Percentiles rank a stretch among this genome's conserved stretches.
phyloP scores from a whole-genome alignment of 2,888 invertebrate genomes.

The Brassicogethes aeneus region DNA sequence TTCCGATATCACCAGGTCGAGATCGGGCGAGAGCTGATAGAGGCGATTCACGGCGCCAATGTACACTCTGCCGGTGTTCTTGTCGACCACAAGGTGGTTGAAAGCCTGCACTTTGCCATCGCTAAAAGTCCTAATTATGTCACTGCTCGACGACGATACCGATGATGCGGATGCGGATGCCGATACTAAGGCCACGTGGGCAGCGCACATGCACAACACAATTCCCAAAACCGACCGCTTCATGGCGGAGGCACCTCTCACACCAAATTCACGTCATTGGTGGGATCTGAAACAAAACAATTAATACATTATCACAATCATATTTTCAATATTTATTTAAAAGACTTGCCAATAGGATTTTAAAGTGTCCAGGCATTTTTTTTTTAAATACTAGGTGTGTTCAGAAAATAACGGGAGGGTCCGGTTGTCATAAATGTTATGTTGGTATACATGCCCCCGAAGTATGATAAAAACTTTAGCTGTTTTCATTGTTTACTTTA shows the following conservation, averaged over 20 bases:
- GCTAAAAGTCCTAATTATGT: conserved; percentile 61
- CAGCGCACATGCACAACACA: conserved; percentile 48
- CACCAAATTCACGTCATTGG: conserved; percentile 38
- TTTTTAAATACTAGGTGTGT: too few species aligned
- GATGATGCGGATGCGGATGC: conserved; percentile 14
- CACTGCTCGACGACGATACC: conserved; percentile 44
- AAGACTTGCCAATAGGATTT: too few species aligned
- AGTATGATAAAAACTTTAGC: too few species aligned
- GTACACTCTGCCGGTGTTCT: conserved; percentile 80
- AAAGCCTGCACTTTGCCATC: conserved; percentile 55
- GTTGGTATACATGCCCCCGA: too few species aligned
- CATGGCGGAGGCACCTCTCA: conserved; percentile 33
- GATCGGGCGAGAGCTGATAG: conserved; percentile 83
- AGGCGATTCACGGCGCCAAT: conserved; percentile 88
- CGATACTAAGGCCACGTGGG: conserved; percentile 29
- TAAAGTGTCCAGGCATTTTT: too few species aligned
- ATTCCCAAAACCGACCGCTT: conserved; percentile 34
- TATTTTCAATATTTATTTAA: too few species aligned
- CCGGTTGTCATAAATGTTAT: too few species aligned
- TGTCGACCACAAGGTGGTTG: conserved; percentile 87
- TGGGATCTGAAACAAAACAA: conserved; percentile 31
- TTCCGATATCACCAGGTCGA: conserved; percentile 68
- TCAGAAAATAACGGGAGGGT: too few species aligned
- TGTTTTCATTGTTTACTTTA: too few species aligned
- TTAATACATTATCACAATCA: too few species aligned